A percentile compares a stretch with the other conserved stretches of the same genome.
These are phyloP conservation scores for Forficula auricularia DNA, from an alignment of 1,140 invertebrate genomes.

Conservation along the genomic window DNA sequence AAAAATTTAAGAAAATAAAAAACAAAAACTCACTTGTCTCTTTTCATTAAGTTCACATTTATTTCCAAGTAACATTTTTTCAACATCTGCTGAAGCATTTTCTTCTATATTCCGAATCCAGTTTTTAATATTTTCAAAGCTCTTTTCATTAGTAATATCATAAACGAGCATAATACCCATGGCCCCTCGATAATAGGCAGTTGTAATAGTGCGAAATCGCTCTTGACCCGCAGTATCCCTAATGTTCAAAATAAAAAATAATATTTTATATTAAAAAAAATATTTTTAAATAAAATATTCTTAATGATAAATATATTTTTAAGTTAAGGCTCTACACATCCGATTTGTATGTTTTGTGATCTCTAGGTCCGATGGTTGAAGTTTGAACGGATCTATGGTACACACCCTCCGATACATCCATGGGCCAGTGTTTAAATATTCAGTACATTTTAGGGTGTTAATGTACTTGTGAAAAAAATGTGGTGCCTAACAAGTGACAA, in stretches of 20 bases:
- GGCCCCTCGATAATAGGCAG: slow-evolving; percentile 92
- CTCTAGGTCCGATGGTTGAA: slow-evolving; percentile 92
- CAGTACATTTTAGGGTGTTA: too few relatives aligned
- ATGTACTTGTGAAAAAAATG: too few relatives aligned
- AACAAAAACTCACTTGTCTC: slow-evolving; percentile 68
- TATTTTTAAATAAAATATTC: background rate
- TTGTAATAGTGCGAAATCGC: slow-evolving; percentile 94
- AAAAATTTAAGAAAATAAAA: too few relatives aligned
- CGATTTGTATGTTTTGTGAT: slow-evolving; percentile 96
- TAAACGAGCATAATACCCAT: slow-evolving; percentile 99
- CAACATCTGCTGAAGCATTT: slow-evolving; percentile 81
- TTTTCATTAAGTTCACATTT: slow-evolving; percentile 86
- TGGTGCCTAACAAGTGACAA: too few relatives aligned
- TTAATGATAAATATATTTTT: too few relatives aligned
- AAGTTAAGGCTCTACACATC: slow-evolving; percentile 62
- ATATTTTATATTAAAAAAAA: background rate
- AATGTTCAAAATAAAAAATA: slow-evolving; percentile 15
- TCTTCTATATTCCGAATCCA: slow-evolving; percentile 99
- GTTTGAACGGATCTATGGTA: too few relatives aligned
- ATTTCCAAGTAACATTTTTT: slow-evolving; percentile 89
- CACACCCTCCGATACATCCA: too few relatives aligned
- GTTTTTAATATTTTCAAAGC: slow-evolving; percentile 97
- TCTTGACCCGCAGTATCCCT: slow-evolving; percentile 94
- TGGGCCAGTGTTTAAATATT: too few relatives aligned
- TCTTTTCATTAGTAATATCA: slow-evolving; percentile 95